Percentiles rank a stretch among this genome's conserved stretches.
Conservation (phyloP, 2,113 vertebrate genomes). For the Erythrolamprus reginae region DNA sequence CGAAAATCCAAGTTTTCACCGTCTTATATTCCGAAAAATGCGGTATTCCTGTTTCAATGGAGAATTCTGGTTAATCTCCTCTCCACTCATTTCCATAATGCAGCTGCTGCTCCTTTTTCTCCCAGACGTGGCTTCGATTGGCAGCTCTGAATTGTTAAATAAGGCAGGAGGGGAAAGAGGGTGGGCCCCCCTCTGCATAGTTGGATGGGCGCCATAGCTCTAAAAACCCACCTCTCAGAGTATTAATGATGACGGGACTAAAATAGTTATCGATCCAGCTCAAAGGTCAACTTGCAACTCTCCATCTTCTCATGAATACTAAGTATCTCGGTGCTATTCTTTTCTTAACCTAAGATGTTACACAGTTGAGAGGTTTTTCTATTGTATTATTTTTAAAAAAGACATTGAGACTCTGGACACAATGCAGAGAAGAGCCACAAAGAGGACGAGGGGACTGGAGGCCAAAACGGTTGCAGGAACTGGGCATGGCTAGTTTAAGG, state of each 20-base stretch:
- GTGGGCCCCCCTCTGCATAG: background rate
- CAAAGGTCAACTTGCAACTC: slow-evolving; percentile 54
- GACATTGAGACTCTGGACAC: background rate
- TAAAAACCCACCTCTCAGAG: slow-evolving; percentile 50
- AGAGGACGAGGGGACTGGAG: background rate
- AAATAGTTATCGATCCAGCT: slow-evolving; percentile 22
- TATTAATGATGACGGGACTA: slow-evolving; percentile 40
- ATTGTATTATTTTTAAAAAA: background rate
- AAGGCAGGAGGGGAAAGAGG: background rate
- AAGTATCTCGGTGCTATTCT: slow-evolving; percentile 33
- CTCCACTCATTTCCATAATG: background rate
- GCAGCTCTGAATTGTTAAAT: background rate
- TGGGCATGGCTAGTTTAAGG: background rate
- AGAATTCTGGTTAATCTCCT: background rate
- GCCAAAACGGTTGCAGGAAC: background rate
- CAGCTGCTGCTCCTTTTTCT: background rate
- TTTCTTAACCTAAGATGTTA: slow-evolving; percentile 40
- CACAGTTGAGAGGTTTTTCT: background rate
- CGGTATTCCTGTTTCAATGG: background rate
- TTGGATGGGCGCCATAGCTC: slow-evolving; percentile 14
- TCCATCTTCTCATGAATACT: slow-evolving; percentile 46
- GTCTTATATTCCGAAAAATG: too few relatives aligned
- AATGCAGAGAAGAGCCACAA: background rate
- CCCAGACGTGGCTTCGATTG: background rate
- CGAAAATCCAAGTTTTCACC: too few relatives aligned